phyloP scores from a whole-genome alignment of 1,140 invertebrate species.

The Leptopilina clavipes region DNA sequence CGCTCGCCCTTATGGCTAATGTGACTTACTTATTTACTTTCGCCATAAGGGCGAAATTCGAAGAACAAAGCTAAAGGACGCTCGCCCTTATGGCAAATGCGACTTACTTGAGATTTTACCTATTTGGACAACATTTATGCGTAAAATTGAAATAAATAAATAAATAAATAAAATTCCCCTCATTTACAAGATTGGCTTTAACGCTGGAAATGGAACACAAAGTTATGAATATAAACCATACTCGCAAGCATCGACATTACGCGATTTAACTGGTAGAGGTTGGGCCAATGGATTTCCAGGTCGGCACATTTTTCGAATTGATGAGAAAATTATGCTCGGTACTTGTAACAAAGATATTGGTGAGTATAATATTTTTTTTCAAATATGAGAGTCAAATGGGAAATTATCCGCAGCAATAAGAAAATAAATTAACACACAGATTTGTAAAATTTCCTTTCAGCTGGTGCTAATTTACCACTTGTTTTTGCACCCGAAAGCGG shows the following conservation, averaged over 20 bases:
- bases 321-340: constrained; percentile 94
- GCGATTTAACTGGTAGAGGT: constrained; percentile 87
- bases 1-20: too few relatives aligned
- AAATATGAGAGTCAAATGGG: too few relatives aligned
- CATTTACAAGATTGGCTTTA: constrained; percentile 90
- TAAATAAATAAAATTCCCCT: not conserved
- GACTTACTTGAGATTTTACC: too few relatives aligned
- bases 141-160: not conserved
- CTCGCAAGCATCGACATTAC: constrained; percentile 88
- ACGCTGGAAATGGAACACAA: constrained; percentile 94
- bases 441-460: constrained; percentile 72
- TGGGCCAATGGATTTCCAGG: constrained; percentile 92
- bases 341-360: constrained; percentile 93
- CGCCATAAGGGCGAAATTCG: too few relatives aligned
- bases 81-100: too few relatives aligned
- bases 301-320: constrained; percentile 94
- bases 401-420: too few relatives aligned
- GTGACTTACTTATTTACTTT: too few relatives aligned
- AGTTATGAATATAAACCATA: constrained; percentile 93
- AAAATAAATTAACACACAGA: too few relatives aligned
- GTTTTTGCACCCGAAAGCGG: constrained; percentile 95
- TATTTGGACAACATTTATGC: too few relatives aligned
- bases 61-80: too few relatives aligned
- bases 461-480: constrained; percentile 85
- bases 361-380: constrained; percentile 64